Conservation (phyloP, 2,797 vertebrate genomes). For the Sylvilagus floridanus region DNA sequence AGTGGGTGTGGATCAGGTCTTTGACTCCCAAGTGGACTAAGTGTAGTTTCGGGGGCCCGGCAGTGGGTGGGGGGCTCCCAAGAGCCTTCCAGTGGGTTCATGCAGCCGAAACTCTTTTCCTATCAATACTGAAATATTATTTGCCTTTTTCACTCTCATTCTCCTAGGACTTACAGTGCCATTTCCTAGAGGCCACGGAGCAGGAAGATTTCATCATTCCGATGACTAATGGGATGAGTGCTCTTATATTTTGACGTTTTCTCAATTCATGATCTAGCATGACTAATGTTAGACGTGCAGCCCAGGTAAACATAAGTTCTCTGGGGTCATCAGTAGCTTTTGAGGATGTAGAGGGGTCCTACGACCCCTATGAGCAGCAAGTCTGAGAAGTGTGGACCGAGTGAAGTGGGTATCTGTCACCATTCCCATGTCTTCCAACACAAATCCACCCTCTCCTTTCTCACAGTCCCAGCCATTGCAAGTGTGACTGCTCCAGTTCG, state of each 20-base stretch:
- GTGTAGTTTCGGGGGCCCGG: background rate
- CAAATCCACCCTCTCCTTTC: background rate
- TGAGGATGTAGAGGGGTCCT: background rate
- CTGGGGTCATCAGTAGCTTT: background rate
- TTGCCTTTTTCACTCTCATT: background rate
- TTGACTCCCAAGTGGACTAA: background rate
- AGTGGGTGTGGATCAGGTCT: background rate
- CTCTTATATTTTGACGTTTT: constrained; percentile 27
- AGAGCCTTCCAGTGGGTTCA: background rate
- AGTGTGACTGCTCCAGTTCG: background rate
- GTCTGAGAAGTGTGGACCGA: background rate
- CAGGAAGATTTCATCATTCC: background rate
- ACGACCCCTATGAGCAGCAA: background rate
- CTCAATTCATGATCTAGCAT: background rate
- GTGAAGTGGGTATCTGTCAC: background rate
- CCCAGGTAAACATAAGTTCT: background rate
- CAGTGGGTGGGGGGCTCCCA: background rate
- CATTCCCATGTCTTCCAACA: constrained; percentile 13
- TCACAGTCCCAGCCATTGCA: background rate
- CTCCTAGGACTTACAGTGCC: background rate
- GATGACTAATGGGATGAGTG: background rate
- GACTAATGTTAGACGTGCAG: background rate
- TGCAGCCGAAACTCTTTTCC: background rate
- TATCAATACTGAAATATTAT: background rate
- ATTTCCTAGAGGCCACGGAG: constrained; percentile 6